Evolutionary conservation across 2,797 vertebrate species (phyloP), one percentile per base, ranked within the genome.

Genomic region (Sebastolobus altivelis): DNA sequence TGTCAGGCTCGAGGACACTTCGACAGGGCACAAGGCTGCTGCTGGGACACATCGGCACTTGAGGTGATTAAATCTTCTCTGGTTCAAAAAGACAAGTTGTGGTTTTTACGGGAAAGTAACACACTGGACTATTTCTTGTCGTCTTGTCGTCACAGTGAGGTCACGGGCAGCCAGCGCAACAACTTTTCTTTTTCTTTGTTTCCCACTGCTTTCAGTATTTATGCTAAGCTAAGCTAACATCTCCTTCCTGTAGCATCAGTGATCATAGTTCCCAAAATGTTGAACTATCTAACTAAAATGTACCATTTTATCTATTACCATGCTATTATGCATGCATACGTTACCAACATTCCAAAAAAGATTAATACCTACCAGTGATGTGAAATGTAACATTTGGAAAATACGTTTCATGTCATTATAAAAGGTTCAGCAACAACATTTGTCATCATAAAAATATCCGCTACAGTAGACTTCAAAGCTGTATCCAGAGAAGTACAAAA

Each of bases 1-100:
- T 82, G 83, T 86, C 80, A 67, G 65, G 74, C 75, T 84, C 77
- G 84, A 75, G 65, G 73, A 80, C 78, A 79, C 25, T 60, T 37
- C 4, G 0, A 69, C 65, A 79, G 67, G 73, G 73, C 35, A 62
- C 75, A 76, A 72, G 85, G 75, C 38, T 80, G 55, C 38, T 59
- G 38, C 56, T 27, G 38, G 20, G 49, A 80, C 79, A 75, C 65
- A 72, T 62, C 1, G 1, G 5, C 60, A 61, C 31, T 78, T 25
- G 10, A 79, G 11, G 52, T 74, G 63, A 65, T 84, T 73, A 68
- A 73, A 78, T 61, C 0, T 0, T 46, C 27, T 18, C 20, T 11
- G 5, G 61, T 78, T 46, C 8, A 55, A 25, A 37, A 72, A 4
- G 20, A 12, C 6, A 31, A 63, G 10, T 25, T 70, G 9, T 55